Base-by-base conservation (phyloP, 2,113 vertebrate species). In the Elachura formosa region DNA sequence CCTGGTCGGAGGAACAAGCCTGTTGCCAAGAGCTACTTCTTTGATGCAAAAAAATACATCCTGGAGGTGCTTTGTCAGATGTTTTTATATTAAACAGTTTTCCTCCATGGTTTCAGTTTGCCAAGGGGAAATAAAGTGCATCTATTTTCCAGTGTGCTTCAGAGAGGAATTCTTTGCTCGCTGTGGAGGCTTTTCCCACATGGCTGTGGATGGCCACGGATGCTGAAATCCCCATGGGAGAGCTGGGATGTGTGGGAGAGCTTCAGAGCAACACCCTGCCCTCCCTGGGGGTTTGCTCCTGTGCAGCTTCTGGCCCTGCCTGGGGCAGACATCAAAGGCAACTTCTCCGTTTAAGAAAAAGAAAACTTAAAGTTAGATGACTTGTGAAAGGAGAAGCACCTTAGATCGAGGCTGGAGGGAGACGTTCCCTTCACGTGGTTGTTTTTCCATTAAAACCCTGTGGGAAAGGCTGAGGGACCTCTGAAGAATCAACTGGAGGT, bases 51-150 rank as follows among this genome's bases (percentile, higher is more conserved):
- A 92, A 98, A 97, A 90, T 94, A 96, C 93, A 96, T 97, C 97
- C 97, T 96, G 96, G 96, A 98, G 97, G 96, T 96, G 92, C 97
- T 97, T 98, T 94, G 96, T 97, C 97, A 97, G 95, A 97, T 97
- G 96, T 97, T 98, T 98, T 98, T 94, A 94, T 89, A 97, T 96
- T 90, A 98, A 98, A 98, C 95, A 96, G 96, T 96, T 97, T 97
- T 78, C 89, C 83, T 96, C 93, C 75, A 2, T 92, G 67, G 82
- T 85, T 95, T 51, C 45, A 43, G 79, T 95, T 96, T 71, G 90
- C 97, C 95, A 93, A 10, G 3, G 93, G 96, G 97, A 96, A 97
- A 94, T 77, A 71, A 95, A 94, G 78, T 31, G 67, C 95, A 93
- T 97, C 71, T 54, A 89, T 97, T 97, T 97, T 95, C 96, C 94